These are phyloP conservation scores for Iphiclides podalirius DNA, from an alignment of 2,888 invertebrate species.

Conservation along the genomic window DNA sequence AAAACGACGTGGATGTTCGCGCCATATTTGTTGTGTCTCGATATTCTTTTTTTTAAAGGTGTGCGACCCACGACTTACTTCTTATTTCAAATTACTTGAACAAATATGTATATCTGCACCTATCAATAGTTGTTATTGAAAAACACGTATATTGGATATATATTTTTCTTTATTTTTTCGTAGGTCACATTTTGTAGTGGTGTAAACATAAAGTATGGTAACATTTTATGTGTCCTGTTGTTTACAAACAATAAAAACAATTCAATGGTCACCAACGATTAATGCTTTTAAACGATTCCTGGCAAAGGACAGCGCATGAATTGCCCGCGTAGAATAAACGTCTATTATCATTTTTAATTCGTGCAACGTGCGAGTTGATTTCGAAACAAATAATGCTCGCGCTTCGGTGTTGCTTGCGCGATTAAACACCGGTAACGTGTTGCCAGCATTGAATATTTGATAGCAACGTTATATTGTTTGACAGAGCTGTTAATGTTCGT, in stretches of 20 bases:
- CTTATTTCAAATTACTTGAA: neutral
- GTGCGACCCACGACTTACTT: neutral
- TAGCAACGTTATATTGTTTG: conserved; percentile 65
- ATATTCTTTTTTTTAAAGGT: neutral
- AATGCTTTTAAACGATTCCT: conserved; percentile 5
- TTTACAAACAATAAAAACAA: conserved; percentile 5
- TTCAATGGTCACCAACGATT: neutral
- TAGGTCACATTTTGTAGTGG: no score
- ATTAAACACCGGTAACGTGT: conserved; percentile 59
- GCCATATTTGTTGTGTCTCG: conserved; percentile 19
- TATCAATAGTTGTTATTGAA: no score
- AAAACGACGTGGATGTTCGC: conserved; percentile 1
- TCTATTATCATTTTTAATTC: conserved; percentile 20
- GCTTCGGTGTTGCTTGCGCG: conserved; percentile 57
- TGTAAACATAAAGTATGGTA: no score
- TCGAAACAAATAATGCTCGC: conserved; percentile 29
- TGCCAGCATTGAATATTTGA: conserved; percentile 63
- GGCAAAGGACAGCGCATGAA: conserved; percentile 3
- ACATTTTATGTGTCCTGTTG: no score
- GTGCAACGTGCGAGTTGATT: conserved; percentile 22
- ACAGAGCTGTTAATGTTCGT: conserved; percentile 74
- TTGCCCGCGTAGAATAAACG: conserved; percentile 12
- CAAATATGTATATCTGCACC: no score
- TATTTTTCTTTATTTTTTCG: no score
- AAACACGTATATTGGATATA: no score